Conservation (phyloP, 2,797 vertebrate species). For the Chiroxiphia lanceolata region DNA sequence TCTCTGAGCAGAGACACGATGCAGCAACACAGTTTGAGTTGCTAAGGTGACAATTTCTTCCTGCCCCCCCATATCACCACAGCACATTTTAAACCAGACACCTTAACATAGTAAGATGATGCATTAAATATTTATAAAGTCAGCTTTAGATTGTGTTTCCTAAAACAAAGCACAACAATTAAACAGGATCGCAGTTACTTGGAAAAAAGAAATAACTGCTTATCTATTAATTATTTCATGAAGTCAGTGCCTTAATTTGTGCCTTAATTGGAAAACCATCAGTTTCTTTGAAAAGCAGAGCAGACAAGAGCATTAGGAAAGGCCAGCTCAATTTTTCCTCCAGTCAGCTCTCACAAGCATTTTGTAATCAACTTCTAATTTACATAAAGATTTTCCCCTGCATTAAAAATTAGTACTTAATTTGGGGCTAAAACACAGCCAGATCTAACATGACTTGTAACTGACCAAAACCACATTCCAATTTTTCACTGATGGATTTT, state of each 20-base stretch:
- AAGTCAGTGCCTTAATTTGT: neutral
- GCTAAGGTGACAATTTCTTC: neutral
- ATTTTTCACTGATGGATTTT: neutral
- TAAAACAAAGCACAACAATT: neutral
- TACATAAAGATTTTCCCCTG: neutral
- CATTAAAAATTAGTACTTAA: neutral
- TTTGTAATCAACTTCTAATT: neutral
- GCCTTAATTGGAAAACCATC: conserved; percentile 20
- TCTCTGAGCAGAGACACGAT: neutral
- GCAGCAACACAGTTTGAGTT: neutral
- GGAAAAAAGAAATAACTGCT: neutral
- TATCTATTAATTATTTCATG: neutral
- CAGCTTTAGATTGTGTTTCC: neutral
- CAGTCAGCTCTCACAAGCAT: neutral
- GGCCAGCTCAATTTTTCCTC: neutral
- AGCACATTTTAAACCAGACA: neutral
- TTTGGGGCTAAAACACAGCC: neutral
- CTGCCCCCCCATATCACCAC: neutral
- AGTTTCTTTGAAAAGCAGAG: neutral
- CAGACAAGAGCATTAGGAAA: neutral
- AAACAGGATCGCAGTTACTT: neutral
- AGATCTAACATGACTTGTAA: neutral
- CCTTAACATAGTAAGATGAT: neutral
- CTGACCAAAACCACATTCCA: neutral
- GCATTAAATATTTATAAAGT: neutral